Conservation (phyloP, 2,888 invertebrate species). For the Amiota mariae region DNA sequence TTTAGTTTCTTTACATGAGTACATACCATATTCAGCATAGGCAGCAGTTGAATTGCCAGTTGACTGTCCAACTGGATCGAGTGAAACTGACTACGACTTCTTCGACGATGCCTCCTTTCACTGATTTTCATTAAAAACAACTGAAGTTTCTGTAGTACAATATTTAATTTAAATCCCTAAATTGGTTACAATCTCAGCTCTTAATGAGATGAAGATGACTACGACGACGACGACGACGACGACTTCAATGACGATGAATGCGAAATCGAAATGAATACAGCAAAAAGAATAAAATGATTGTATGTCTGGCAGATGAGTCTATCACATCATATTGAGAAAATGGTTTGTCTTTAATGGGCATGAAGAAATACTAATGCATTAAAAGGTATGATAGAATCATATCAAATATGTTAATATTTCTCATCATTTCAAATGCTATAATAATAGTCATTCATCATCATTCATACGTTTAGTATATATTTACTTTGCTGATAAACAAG, state of each 20-base stretch:
- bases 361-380: not conserved
- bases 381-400: no score
- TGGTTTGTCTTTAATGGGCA: not conserved
- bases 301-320: not conserved
- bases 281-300: not conserved
- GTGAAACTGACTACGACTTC: not conserved
- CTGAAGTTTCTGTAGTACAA: conserved; percentile 31
- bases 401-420: no score
- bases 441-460: no score
- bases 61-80: not conserved
- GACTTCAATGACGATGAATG: not conserved
- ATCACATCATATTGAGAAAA: no score
- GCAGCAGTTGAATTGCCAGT: no score
- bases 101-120: conserved; percentile 21
- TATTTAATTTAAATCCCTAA: conserved; percentile 35
- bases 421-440: no score
- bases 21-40: not conserved
- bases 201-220: conserved; percentile 30
- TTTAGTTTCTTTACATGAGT: not conserved
- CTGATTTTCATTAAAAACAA: conserved; percentile 36
- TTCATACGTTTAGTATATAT: no score
- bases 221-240: no score
- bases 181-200: conserved; percentile 32
- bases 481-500: no score
- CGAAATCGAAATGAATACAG: not conserved